phyloP scores from a whole-genome alignment of 1,140 invertebrate genomes.

The Macrobrachium rosenbergii region DNA sequence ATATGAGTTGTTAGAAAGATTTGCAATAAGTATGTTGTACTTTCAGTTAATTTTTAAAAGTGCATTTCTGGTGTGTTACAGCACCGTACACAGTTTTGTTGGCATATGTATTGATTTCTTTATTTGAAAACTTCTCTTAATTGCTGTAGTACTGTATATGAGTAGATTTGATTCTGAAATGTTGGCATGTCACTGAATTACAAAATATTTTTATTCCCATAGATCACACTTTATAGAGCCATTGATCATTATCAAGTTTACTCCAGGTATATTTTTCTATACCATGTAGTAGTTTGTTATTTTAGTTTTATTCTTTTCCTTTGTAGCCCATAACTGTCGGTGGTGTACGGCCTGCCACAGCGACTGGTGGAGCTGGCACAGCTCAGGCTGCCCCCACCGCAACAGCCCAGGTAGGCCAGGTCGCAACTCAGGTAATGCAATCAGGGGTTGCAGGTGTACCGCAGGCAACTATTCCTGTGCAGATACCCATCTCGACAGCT shows the following conservation, averaged over 20 bases:
- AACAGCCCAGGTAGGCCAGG: slow-evolving; percentile 54
- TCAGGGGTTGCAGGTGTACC: slow-evolving; percentile 48
- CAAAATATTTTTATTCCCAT: too few relatives aligned
- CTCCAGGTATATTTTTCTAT: background rate
- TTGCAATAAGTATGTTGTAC: too few relatives aligned
- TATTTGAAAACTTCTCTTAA: too few relatives aligned
- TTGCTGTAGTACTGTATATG: background rate
- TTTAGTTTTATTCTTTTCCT: background rate
- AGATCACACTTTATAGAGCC: too few relatives aligned
- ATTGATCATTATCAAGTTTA: too few relatives aligned
- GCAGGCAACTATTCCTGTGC: slow-evolving; percentile 82
- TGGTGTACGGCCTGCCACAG: slow-evolving; percentile 22
- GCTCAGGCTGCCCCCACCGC: slow-evolving; percentile 44
- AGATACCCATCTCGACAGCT: slow-evolving; percentile 89
- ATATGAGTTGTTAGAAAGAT: too few relatives aligned
- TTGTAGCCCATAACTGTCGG: slow-evolving; percentile 45
- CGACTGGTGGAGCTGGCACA: slow-evolving; percentile 22
- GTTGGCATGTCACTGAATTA: too few relatives aligned
- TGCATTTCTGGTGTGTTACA: too few relatives aligned
- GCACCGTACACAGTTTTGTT: too few relatives aligned
- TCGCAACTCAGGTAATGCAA: slow-evolving; percentile 69
- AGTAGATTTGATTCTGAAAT: background rate
- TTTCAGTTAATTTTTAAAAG: too few relatives aligned
- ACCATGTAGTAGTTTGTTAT: background rate
- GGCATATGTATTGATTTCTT: too few relatives aligned